Percentiles rank a stretch among this genome's conserved stretches.
These are phyloP conservation scores for Triplophysa tibetana DNA, from an alignment of 2,113 vertebrate genomes.

Conservation along the genomic window DNA sequence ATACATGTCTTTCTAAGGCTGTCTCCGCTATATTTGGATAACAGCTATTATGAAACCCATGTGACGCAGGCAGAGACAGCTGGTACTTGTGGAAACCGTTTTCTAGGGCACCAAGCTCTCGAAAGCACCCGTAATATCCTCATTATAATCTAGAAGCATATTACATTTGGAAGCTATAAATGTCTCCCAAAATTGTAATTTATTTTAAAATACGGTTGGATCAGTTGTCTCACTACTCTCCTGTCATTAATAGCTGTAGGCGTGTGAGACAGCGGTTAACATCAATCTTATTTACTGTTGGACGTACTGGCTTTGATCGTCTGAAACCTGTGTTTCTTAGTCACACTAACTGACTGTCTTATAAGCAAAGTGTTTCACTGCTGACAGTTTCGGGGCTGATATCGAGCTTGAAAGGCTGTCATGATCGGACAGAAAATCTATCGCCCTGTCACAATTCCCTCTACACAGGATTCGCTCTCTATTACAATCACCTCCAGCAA, in stretches of 20 bases:
- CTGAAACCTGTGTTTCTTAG: neutral
- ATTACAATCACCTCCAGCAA: conserved; percentile 20
- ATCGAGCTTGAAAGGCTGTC: conserved; percentile 43
- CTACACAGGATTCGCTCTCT: conserved; percentile 3
- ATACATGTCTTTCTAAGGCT: neutral
- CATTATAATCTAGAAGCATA: neutral
- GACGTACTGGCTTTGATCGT: neutral
- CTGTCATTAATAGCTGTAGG: neutral
- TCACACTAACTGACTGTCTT: neutral
- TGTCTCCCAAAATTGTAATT: neutral
- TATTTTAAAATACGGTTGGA: neutral
- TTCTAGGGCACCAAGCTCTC: conserved; percentile 21
- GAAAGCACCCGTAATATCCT: neutral
- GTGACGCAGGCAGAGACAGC: conserved; percentile 11
- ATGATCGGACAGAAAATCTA: conserved; percentile 44
- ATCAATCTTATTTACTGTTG: conserved; percentile 8
- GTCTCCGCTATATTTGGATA: neutral
- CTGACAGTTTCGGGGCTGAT: conserved; percentile 49
- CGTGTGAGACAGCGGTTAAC: conserved; percentile 1
- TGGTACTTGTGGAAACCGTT: neutral
- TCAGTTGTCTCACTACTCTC: neutral
- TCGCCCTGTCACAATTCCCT: conserved; percentile 40
- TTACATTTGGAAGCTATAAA: neutral
- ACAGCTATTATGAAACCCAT: neutral
- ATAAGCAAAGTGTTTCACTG: conserved; percentile 26